phyloP scores from a whole-genome alignment of 2,113 vertebrate species.

The Actenoides hombroni region DNA sequence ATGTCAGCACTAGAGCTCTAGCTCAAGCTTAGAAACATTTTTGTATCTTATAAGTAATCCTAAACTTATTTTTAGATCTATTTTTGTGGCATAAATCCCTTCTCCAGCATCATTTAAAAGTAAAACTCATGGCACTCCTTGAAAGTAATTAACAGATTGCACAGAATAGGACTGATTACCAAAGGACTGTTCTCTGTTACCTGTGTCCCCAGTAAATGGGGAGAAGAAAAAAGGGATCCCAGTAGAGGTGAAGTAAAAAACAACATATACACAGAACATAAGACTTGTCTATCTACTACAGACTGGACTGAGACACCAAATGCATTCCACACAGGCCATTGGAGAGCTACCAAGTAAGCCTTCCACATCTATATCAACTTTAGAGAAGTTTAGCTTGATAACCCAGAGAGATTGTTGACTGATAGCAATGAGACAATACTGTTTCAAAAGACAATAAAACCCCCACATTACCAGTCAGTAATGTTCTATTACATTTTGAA shows the following conservation, averaged over 20 bases:
- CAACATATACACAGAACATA: rapidly evolving
- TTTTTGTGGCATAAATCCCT: background rate
- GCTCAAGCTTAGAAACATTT: background rate
- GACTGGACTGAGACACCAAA: background rate
- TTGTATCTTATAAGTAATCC: background rate
- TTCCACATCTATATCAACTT: background rate
- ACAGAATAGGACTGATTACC: background rate
- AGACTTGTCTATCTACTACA: background rate
- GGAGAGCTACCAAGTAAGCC: background rate
- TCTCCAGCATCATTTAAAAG: background rate
- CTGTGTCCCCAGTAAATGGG: no score
- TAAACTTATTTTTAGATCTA: background rate
- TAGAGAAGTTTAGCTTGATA: background rate
- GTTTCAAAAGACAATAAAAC: background rate
- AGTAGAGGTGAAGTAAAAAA: background rate
- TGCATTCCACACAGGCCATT: background rate
- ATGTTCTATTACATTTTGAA: background rate
- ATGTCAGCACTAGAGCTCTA: background rate
- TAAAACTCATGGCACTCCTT: background rate
- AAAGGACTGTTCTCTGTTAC: background rate
- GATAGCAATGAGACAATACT: background rate
- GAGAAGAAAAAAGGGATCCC: background rate
- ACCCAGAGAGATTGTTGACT: background rate
- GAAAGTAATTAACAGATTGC: background rate
- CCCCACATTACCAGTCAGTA: no score